Conservation (phyloP, 2,113 vertebrate species). For the Tamias sibiricus region DNA sequence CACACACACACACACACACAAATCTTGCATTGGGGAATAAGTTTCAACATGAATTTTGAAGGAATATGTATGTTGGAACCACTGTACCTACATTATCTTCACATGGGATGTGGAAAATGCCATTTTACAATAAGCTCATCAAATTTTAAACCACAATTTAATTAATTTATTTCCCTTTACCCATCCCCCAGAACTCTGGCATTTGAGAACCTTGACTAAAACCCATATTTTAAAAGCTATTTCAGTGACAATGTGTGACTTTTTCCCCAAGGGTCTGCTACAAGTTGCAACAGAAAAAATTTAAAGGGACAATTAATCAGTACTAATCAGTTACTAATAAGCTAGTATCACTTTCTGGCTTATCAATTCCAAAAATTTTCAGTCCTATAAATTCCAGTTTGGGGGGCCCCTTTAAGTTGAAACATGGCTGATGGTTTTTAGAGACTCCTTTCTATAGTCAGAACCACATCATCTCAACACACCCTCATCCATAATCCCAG, state of each 20-base stretch:
- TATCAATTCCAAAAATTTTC: neutral
- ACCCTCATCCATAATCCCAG: conserved; percentile 57
- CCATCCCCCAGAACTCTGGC: neutral
- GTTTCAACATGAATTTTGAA: neutral
- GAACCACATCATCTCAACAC: conserved; percentile 49
- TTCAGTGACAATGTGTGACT: neutral
- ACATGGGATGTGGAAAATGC: neutral
- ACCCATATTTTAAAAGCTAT: neutral
- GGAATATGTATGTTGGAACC: neutral
- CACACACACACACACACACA: no score
- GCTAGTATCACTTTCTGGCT: neutral
- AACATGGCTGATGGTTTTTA: conserved; percentile 30
- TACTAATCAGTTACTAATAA: neutral
- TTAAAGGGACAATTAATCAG: neutral
- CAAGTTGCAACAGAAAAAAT: neutral
- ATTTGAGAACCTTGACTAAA: conserved; percentile 14
- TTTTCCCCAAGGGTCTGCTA: neutral
- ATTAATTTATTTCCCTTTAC: neutral
- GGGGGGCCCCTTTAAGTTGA: conserved; percentile 20
- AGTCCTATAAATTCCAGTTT: neutral
- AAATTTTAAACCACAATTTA: neutral
- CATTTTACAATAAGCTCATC: conserved; percentile 9
- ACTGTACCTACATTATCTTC: neutral
- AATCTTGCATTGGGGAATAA: neutral
- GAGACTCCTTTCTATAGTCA: conserved; percentile 34